Evolutionary conservation across 1,140 invertebrate genomes (phyloP).

Genomic region (Fopius arisanus): DNA sequence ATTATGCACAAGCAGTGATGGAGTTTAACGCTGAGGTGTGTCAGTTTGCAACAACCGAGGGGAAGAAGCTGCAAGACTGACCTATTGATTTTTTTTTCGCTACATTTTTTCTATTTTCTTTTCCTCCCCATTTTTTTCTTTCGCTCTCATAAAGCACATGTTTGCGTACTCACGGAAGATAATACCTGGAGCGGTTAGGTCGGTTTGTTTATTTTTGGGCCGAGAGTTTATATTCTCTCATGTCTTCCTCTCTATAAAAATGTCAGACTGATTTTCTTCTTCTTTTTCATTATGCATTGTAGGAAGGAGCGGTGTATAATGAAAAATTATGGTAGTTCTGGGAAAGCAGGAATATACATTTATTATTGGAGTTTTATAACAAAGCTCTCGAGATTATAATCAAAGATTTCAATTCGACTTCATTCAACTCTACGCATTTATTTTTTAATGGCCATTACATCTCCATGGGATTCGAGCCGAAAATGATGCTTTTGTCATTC

Average conservation of each 20-base stretch:
- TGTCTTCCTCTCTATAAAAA: conserved; percentile 5
- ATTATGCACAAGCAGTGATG: conserved; percentile 49
- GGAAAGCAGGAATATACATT: neutral
- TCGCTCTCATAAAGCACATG: conserved; percentile 14
- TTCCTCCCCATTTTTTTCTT: neutral
- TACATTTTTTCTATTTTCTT: neutral
- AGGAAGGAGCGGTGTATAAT: neutral
- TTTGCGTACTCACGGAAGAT: conserved; percentile 4
- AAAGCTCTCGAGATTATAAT: neutral
- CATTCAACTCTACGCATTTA: too few species aligned
- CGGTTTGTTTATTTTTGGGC: conserved; percentile 14
- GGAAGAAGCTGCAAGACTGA: conserved; percentile 38
- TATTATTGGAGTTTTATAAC: neutral
- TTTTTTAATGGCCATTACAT: too few species aligned
- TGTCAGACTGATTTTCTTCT: neutral
- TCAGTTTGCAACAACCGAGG: conserved; percentile 17
- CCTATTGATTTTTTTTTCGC: conserved; percentile 52
- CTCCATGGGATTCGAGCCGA: too few species aligned
- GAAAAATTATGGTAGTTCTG: neutral
- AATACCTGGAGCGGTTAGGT: neutral
- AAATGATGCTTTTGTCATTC: too few species aligned
- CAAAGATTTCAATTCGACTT: neutral
- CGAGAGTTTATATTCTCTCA: neutral
- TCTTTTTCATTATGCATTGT: conserved; percentile 1
- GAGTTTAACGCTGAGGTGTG: conserved; percentile 29